phyloP scores from a whole-genome alignment of 2,113 vertebrate genomes.

The Glaucidium brasilianum region DNA sequence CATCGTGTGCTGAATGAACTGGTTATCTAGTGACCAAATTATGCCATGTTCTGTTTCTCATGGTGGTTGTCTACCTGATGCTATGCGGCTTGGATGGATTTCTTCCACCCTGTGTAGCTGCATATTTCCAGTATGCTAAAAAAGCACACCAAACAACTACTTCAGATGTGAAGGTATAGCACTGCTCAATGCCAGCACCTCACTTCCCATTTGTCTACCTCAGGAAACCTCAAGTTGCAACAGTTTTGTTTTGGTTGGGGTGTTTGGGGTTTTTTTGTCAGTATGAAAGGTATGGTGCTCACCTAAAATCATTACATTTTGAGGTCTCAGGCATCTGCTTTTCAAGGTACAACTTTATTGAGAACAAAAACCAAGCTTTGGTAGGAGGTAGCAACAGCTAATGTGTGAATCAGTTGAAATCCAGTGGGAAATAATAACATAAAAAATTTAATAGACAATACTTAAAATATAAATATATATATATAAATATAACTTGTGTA shows the following conservation, averaged over 20 bases:
- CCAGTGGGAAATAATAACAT: not conserved
- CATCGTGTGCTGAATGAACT: rapidly evolving
- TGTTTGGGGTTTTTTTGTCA: not conserved
- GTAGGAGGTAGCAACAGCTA: not conserved
- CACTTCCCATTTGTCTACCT: not conserved
- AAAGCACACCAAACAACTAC: not conserved
- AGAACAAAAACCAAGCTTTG: not conserved
- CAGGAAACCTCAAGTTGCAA: not conserved
- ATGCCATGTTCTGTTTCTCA: rapidly evolving
- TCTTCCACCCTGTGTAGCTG: not conserved
- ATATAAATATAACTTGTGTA: not conserved
- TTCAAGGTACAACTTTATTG: not conserved
- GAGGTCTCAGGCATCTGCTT: not conserved
- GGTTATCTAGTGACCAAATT: not conserved
- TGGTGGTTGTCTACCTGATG: not conserved
- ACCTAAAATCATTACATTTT: not conserved
- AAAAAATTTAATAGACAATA: not conserved
- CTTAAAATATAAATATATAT: not conserved
- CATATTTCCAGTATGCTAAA: rapidly evolving
- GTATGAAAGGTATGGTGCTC: not conserved
- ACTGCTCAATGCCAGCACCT: not conserved
- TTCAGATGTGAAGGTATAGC: not conserved
- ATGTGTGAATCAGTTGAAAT: not conserved
- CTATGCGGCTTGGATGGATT: not conserved
- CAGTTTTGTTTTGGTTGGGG: not conserved